Evolutionary conservation across 2,113 vertebrate species (phyloP).

Genomic region (Otus sunia): DNA sequence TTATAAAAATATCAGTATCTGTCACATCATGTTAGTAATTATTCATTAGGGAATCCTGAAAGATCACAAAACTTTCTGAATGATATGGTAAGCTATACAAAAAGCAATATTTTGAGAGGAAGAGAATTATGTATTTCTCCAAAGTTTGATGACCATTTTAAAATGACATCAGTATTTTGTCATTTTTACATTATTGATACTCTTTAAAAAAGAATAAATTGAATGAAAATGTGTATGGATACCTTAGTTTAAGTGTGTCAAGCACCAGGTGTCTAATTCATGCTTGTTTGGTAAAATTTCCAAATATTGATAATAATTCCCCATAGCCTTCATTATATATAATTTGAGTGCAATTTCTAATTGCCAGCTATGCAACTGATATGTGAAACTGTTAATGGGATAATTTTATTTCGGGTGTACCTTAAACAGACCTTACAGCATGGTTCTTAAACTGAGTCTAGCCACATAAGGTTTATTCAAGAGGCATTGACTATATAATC

Average conservation of each 20-base stretch:
- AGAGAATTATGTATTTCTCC: background rate
- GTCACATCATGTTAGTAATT: background rate
- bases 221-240: background rate
- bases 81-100: background rate
- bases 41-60: background rate
- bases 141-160: background rate
- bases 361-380: background rate
- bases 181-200: background rate
- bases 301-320: constrained; percentile 39
- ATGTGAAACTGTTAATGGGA: background rate
- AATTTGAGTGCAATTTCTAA: constrained; percentile 24
- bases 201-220: background rate
- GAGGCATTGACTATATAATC: background rate
- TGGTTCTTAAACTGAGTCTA: background rate
- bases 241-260: background rate
- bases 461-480: background rate
- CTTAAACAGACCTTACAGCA: background rate
- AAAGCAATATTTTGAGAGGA: background rate
- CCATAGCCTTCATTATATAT: background rate
- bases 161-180: background rate
- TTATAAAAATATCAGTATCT: background rate
- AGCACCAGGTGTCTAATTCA: background rate
- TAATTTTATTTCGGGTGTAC: background rate
- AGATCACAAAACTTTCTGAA: background rate
- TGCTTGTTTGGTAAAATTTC: constrained; percentile 50